Percentiles rank a stretch among this genome's conserved stretches.
Conservation (phyloP, 2,888 invertebrate genomes). For the Pterobdella sp. region DNA sequence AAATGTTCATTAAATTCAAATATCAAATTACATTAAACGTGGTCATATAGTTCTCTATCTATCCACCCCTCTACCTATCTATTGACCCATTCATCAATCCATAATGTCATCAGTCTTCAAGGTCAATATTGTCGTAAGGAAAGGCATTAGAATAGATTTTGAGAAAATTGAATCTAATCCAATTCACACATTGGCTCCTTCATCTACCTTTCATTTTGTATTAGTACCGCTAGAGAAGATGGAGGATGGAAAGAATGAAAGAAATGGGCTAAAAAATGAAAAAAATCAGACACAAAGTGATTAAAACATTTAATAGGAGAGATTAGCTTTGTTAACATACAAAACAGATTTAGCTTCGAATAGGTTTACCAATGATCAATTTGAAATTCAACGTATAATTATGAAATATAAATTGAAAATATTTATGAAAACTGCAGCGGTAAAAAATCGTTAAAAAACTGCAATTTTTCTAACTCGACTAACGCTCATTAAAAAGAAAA, state of each 20-base stretch:
- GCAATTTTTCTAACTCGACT: too few species aligned
- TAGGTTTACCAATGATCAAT: too few species aligned
- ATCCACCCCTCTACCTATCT: not conserved
- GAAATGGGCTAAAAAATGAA: not conserved
- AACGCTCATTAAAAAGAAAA: too few species aligned
- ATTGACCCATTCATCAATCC: not conserved
- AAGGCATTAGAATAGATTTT: not conserved
- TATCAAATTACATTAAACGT: too few species aligned
- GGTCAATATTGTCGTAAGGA: not conserved
- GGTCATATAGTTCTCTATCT: too few species aligned
- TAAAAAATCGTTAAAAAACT: too few species aligned
- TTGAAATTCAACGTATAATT: too few species aligned
- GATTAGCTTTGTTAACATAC: not conserved
- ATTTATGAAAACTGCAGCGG: too few species aligned
- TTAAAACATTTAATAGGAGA: not conserved
- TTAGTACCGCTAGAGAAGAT: too few species aligned
- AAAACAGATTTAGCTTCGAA: too few species aligned
- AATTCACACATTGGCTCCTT: not conserved
- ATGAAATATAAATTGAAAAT: too few species aligned
- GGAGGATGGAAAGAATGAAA: not conserved
- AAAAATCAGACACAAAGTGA: not conserved
- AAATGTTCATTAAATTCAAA: too few species aligned
- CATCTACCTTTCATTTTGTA: not conserved
- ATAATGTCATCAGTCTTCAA: not conserved
- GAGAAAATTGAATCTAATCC: conserved; percentile 3